Evolutionary conservation across 2,113 vertebrate species (phyloP).

Genomic region (Elaphurus davidianus): DNA sequence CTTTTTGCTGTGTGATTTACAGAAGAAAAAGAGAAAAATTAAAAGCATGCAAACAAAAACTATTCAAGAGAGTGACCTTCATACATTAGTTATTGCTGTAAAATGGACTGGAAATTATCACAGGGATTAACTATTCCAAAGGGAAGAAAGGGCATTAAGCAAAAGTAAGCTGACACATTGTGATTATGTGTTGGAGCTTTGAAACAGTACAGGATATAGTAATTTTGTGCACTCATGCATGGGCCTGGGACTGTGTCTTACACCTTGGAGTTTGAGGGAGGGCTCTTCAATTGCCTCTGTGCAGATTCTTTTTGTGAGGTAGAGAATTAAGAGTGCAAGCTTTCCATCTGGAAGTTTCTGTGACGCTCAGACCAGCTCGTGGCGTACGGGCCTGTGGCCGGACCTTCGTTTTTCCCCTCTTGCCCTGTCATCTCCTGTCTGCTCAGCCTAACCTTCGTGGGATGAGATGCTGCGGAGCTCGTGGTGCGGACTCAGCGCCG

Average conservation of each 20-base stretch:
- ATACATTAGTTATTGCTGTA: background rate
- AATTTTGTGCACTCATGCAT: background rate
- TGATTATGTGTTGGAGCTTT: background rate
- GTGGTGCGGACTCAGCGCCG: background rate
- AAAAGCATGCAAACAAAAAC: background rate
- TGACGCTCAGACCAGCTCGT: background rate
- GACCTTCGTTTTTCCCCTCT: background rate
- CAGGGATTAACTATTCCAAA: background rate
- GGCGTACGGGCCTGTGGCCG: background rate
- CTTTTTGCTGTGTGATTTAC: background rate
- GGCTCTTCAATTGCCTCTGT: background rate
- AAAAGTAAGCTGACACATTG: background rate
- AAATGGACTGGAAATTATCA: slow-evolving; percentile 13
- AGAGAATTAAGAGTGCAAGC: background rate
- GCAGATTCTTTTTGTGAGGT: background rate
- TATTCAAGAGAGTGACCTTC: background rate
- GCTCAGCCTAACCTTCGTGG: background rate
- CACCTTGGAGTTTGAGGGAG: background rate
- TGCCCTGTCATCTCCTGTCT: no score
- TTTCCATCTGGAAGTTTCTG: background rate
- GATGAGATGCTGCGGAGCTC: background rate
- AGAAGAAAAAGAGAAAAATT: background rate
- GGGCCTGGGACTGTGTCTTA: background rate
- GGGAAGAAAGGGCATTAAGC: background rate
- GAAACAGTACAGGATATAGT: background rate